A percentile compares a stretch with the other conserved stretches of the same genome.
Evolutionary conservation across 1,140 invertebrate genomes (phyloP).

Genomic region (Ostrea edulis): DNA sequence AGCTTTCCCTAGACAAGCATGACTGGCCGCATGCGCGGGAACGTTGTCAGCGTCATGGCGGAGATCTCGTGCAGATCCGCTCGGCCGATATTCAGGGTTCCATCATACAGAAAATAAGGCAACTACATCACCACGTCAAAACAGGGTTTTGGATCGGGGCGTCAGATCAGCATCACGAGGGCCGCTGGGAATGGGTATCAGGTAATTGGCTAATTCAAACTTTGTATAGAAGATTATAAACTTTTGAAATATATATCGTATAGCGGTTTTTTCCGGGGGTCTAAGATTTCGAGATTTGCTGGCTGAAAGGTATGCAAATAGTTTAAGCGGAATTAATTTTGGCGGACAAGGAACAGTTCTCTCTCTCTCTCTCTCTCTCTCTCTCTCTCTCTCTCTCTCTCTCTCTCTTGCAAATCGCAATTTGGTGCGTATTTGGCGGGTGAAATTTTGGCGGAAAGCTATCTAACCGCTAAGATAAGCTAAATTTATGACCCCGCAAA

Average conservation of each 20-base stretch:
- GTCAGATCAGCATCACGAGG: slow-evolving; percentile 8
- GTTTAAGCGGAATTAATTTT: no score
- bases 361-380: no score
- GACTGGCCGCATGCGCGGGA: neutral
- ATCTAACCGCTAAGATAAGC: no score
- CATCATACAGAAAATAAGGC: neutral
- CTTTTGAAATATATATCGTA: neutral
- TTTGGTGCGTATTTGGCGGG: no score
- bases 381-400: no score
- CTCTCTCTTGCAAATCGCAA: no score
- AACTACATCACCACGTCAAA: neutral
- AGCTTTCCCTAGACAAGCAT: neutral
- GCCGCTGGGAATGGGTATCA: slow-evolving; percentile 24
- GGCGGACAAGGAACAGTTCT: no score
- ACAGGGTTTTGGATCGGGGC: slow-evolving; percentile 25
- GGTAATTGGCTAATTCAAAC: neutral
- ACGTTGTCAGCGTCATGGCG: neutral
- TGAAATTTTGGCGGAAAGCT: no score
- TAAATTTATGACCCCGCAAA: no score
- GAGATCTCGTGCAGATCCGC: slow-evolving; percentile 9
- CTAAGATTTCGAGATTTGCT: neutral
- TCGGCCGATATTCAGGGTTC: slow-evolving; percentile 15
- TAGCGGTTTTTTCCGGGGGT: neutral
- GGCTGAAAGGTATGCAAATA: neutral
- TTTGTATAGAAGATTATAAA: neutral